Base-by-base conservation (phyloP, 2,113 vertebrate species). In the Recurvirostra avosetta region DNA sequence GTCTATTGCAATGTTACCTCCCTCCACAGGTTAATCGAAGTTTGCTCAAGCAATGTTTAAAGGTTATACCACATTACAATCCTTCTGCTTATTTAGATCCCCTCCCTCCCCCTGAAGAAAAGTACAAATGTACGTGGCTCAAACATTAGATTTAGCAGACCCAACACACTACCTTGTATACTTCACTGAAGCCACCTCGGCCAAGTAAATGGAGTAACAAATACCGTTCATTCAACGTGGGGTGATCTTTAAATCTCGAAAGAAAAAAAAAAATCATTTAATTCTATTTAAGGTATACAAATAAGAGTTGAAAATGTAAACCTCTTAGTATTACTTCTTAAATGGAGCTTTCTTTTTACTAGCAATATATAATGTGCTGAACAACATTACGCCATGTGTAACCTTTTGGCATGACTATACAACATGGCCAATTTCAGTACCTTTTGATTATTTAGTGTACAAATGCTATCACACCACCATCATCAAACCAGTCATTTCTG, bases 111-210 rank as follows among this genome's bases (percentile, higher is more conserved):
- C 15, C 18, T 1, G 0, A 40, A 52, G 25, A 65, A 63, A 84
- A 5, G 7, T 22, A 93, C 15, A 83, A 68, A 32, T 9, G 9
- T 61, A 61, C 17, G 15, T 3, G 5, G 16, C 25, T 89, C 47
- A 89, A 92, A 92, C 49, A 49, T 43, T 9, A 81, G 8, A 47
- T 87, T 89, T 34, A 95, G 90, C n/a, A 94, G 63, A 92, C 40
- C 52, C 56, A 96, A 90, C 43, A 59, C 67, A 92, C 66, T 98
- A 99, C 99, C 99, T 99, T 99, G 98, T 99, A 99, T 74, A 99
- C 99, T 99, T 99, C 99, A 98, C 99, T 99, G 97, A 99, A 99
- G 94, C 99, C 99, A 88, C 99, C 99, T 98, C 99, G 98, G 88
- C 99, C 99, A 81, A 99, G 98, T 95, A 99, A 98, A 98, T 99